Base-by-base conservation (phyloP, 1,140 invertebrate species). In the Dendrolimus punctatus region DNA sequence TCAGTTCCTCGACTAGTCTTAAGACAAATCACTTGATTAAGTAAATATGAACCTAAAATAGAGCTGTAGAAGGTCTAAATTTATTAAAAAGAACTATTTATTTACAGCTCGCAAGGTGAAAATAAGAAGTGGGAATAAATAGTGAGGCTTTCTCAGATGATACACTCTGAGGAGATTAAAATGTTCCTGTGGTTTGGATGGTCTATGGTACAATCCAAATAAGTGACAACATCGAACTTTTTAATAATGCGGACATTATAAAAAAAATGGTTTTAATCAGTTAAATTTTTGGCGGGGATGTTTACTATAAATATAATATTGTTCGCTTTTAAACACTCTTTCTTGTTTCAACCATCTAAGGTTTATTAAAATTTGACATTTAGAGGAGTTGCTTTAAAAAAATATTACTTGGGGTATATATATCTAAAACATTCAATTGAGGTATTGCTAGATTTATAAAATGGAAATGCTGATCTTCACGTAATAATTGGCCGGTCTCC, bases 121-220 rank as follows among this genome's bases (percentile, higher is more conserved):
- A 84, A 78, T 83, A 82, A 83, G 80, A 80, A 84, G 73, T 78
- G 71, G 70, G 64, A 82, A 83, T 82, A 84, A 83, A 83, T 84
- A 80, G 73, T 81, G 72, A 68, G 69, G 69, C 70, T 72, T 44
- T 38, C 5, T 79, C 64, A 69, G 61, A 66, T 71, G 75, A 80
- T 86, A 83, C 80, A 85, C 80, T 83, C 66, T 57, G 62, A 71
- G 65, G 64, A 86, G 81, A 86, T 86, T 86, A 86, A 86, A 85
- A 72, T 79, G 72, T 79, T 76, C 57, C 46, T 47, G 51, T 39
- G 51, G 59, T 51, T 61, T 50, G 66, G 73, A 23, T 3, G 71
- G 71, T 73, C 68, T 64, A 56, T 57, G 59, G 63, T 66, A 63
- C 67, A 76, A 78, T 70, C 78, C 84, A 80, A 79, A 85, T 81